Evolutionary conservation across 2,888 invertebrate species (phyloP).

Genomic region (Macroteleia sp.): DNA sequence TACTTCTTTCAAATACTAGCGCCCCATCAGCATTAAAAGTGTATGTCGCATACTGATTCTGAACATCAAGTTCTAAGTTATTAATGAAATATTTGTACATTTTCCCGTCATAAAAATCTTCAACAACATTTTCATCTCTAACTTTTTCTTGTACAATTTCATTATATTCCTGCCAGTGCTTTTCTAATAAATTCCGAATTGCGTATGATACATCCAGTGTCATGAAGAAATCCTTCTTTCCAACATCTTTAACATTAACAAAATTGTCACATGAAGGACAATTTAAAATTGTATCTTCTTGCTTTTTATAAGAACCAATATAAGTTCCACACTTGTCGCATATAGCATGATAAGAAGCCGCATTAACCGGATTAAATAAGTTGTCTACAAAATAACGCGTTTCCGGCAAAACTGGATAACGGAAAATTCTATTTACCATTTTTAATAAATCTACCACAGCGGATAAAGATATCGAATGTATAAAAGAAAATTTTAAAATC

Average conservation of each 20-base stretch:
- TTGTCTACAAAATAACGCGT: constrained; percentile 9
- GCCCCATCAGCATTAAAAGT: not conserved
- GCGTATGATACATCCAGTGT: not conserved
- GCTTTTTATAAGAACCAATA: not conserved
- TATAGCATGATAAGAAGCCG: not conserved
- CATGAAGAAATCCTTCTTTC: not conserved
- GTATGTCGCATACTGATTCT: not conserved
- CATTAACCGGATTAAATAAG: not conserved
- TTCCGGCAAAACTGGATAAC: too few relatives aligned
- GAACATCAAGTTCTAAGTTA: constrained; percentile 2
- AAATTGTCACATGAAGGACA: not conserved
- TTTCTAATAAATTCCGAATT: not conserved
- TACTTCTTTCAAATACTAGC: not conserved
- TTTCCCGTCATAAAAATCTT: not conserved
- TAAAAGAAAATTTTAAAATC: too few relatives aligned
- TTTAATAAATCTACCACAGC: too few relatives aligned
- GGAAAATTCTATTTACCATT: too few relatives aligned
- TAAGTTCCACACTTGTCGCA: constrained; percentile 7
- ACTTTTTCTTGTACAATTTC: not conserved
- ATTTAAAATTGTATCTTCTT: not conserved
- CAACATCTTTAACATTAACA: not conserved
- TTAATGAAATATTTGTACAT: not conserved
- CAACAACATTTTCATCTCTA: not conserved
- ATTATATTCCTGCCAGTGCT: not conserved
- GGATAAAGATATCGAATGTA: too few relatives aligned